Base-by-base conservation (phyloP, 2,113 vertebrate species). In the Dipodomys spectabilis region DNA sequence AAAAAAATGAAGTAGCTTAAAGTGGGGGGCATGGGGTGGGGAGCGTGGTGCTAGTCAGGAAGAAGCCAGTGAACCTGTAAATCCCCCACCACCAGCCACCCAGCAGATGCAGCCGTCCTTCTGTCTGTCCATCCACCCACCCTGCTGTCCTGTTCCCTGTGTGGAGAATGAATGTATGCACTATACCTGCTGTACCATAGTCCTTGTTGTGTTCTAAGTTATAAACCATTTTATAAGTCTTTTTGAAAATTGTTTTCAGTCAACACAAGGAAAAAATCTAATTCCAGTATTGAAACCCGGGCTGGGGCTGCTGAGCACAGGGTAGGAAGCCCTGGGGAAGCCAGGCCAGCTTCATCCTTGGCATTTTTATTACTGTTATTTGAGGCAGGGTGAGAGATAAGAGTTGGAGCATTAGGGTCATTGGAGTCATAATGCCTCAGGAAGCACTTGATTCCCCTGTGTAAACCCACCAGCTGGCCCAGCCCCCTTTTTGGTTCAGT, bases 61-160 rank as follows among this genome's bases (percentile, higher is more conserved):
- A 95, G 95, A 97, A 98, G 97, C 97, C 98, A 97, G 96, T 89
- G 72, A 20, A 71, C 10, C 0, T 98, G 97, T 97, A 96, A 96
- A 97, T 49, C 49, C 15, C 49, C 53, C 13, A 18, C 53, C 53
- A 57, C 53, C 53, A 57, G 53, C 53, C 53, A 57, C 53, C 53
- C 53, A 13, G 53, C 15, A 49, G 49, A 49, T 49, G 49, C 49
- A 49, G 49, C 49, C 49, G 49, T 49, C 49, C 53, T 57, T 57
- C 53, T 57, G 15, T 57, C 53, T 57, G 53, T 57, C 53, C 53
- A 91, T 95, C 97, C 94, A 92, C 90, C 95, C 92, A 32, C 88
- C 1, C 90, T 87, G 62, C 78, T 44, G 75, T 79, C 94, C 79
- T 39, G 28, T 57, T 85, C 92, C 95, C 82, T 88, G 89, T 92